Evolutionary conservation across 2,888 invertebrate genomes (phyloP), one percentile per base, ranked within the genome.

Genomic region (Epinotia brunnichana): DNA sequence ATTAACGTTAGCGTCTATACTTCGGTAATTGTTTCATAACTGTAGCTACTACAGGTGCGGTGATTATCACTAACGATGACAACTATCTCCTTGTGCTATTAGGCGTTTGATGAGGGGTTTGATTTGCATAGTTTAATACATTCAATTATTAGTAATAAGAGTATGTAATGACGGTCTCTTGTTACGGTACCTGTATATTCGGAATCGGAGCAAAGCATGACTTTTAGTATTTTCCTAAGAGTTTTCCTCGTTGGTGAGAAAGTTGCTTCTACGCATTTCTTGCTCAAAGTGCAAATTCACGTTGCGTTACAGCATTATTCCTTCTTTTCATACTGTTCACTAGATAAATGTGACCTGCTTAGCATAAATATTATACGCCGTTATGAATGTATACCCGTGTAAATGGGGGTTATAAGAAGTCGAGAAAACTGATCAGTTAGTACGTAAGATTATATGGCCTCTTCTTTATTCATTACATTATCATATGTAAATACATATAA

Each of bases 1-100:
- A 44, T 53, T 61, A 21, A 11, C 54, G 44, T n/a, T 57, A 56
- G 3, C 10, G 39, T 39, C 9, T 35, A 9, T 53, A 53, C 53
- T 35, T 64, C 15, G 15, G 57, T 51, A 63, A 70, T 57, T 53
- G 57, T 51, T 17, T 24, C 44, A 21, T 66, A 71, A 66, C 60
- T 70, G 53, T 15, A 41, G 60, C 15, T 19, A 39, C 11, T 53
- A 62, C 72, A 62, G 67, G 51, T 68, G 54, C 56, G 68, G 54
- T 68, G 39, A 68, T 72, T 72, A 62, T 62, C 51, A 57, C 72
- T 68, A 68, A 72, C 57, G 67, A 67, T 24, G 53, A 60, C 53
- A 67, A 61, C 62, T 72, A 56, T 35, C 56, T 60, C 54, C 44
- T 71, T 24, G 15, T 39, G 48, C 48, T 51, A 72, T 72, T 68